Evolutionary conservation across 1,140 invertebrate genomes (phyloP).

Genomic region (Lamellibrachia luymesi): DNA sequence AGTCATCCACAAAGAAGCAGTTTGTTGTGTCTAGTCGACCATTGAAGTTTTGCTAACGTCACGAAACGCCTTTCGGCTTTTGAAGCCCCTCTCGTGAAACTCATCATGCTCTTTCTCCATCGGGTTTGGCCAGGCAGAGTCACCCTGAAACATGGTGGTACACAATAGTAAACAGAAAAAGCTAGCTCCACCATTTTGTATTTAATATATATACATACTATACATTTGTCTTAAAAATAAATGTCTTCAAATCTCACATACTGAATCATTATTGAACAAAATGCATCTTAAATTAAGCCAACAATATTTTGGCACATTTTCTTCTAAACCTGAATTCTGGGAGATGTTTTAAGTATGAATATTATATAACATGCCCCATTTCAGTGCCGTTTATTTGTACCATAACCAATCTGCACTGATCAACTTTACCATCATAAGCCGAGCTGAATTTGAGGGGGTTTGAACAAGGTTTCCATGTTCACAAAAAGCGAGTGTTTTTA

Average conservation of each 20-base stretch:
- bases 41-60: neutral
- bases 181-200: neutral
- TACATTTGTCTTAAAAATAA: no score
- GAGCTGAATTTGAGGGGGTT: no score
- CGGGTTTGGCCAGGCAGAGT: neutral
- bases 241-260: no score
- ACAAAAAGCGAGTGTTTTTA: no score
- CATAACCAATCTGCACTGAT: neutral
- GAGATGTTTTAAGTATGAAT: neutral
- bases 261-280: no score
- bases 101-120: slow-evolving; percentile 10
- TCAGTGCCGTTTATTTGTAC: neutral
- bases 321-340: neutral
- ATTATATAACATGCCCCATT: neutral
- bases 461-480: neutral
- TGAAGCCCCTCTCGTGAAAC: neutral
- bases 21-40: neutral
- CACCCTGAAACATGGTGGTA: neutral
- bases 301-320: no score
- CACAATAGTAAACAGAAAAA: neutral
- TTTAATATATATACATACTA: neutral
- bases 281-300: no score
- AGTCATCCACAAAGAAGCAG: neutral
- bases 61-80: neutral
- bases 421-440: neutral